Evolutionary conservation across 2,888 invertebrate species (phyloP), one percentile per base, ranked within the genome.

Genomic region (Halocaridina rubra): DNA sequence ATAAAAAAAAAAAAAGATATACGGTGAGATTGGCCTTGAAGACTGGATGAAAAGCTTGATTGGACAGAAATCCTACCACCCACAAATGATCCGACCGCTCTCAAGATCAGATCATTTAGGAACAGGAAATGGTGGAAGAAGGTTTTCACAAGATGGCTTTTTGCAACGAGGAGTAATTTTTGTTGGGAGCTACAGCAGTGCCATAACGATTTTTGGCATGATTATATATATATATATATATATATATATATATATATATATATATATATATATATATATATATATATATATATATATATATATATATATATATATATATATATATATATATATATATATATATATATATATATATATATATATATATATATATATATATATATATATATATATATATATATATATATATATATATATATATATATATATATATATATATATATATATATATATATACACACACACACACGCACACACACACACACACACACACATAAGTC

Each of bases 231-330:
- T 22, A 53, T 39, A 33, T 72, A 33, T 72, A 33, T 33, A 33
- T 72, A 33, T 72, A 33, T 72, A 74, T 74, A 22, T 74, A 74
- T 39, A 24, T 74, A 74, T 46, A 46, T 74, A 74, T 74, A 24
- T 74, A 74, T 46, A 24, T 53, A 74, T 46, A 46, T 74, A 74
- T 74, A 24, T 74, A 74, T 74, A 10, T 24, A 74, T 74, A 24
- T 46, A 74, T 53, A 10, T 74, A 46, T 46, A 46, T 46, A 46
- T 24, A 22, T 74, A 74, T 22, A 33, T 46, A 74, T 46, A 5
- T 1, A 74, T 39, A 46, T 24, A 8, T 5, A 24, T 1, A 3
- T 53, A n/a, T 22, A 29, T 64, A n/a, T 19, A 8, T 29, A 10
- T 32, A 16, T 77, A 61, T 61, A 61, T 61, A 61, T 61, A 61